Conservation (phyloP, 2,888 invertebrate species). For the Andrena haemorrhoa region DNA sequence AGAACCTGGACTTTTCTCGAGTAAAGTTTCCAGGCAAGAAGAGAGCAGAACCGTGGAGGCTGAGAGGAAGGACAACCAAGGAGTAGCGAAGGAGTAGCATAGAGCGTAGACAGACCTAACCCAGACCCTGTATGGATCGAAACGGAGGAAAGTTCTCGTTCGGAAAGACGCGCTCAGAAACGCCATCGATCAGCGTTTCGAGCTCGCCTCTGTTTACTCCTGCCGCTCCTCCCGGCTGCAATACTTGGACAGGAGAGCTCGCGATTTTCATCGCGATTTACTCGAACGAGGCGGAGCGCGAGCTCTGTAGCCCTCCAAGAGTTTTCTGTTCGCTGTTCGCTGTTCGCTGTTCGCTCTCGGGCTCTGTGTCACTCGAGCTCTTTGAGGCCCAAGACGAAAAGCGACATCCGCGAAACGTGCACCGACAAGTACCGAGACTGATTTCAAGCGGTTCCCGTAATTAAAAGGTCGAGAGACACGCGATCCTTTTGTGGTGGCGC, state of each 20-base stretch:
- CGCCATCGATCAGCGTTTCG: slow-evolving; percentile 45
- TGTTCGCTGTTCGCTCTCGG: too few species aligned
- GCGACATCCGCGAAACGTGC: too few species aligned
- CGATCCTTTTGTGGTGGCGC: slow-evolving; percentile 22
- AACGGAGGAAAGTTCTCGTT: slow-evolving; percentile 5
- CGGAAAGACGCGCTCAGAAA: slow-evolving; percentile 23
- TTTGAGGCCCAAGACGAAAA: background rate
- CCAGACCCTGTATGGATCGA: background rate
- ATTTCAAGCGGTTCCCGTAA: slow-evolving; percentile 8
- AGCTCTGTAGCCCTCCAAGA: too few species aligned
- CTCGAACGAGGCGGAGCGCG: background rate
- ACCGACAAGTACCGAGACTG: background rate
- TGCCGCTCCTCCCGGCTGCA: background rate
- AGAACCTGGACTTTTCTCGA: slow-evolving; percentile 4
- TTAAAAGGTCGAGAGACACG: slow-evolving; percentile 39
- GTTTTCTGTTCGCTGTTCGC: too few species aligned
- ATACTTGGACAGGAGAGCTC: slow-evolving; percentile 19
- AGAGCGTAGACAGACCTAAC: too few species aligned
- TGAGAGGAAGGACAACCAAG: background rate
- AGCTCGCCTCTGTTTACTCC: slow-evolving; percentile 21
- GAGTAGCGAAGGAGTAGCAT: background rate
- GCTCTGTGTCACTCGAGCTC: background rate
- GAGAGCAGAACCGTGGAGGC: background rate
- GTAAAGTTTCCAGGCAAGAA: slow-evolving; percentile 44
- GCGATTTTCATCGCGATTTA: slow-evolving; percentile 28